These are phyloP conservation scores for Myotis daubentonii DNA, from an alignment of 2,797 vertebrate species.

Conservation along the genomic window DNA sequence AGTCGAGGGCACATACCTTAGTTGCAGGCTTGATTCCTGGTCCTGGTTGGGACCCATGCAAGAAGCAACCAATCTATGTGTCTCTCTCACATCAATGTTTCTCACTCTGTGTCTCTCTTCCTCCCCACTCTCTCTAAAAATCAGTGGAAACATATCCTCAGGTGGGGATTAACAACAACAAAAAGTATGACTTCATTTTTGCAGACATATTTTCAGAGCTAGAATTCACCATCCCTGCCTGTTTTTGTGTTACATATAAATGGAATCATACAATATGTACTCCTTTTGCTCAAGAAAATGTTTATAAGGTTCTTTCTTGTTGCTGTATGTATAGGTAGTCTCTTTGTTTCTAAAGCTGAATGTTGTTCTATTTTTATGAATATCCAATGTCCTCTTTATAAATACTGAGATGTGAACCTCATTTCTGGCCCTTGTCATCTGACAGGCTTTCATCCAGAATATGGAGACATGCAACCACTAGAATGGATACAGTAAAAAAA, in stretches of 20 bases:
- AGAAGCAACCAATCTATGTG: too few relatives aligned
- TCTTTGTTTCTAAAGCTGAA: neutral
- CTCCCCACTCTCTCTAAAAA: too few relatives aligned
- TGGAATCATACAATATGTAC: neutral
- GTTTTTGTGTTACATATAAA: neutral
- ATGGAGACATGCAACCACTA: neutral
- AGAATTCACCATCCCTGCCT: neutral
- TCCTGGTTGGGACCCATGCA: too few relatives aligned
- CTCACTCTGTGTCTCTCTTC: too few relatives aligned
- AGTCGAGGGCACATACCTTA: too few relatives aligned
- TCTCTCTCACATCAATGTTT: too few relatives aligned
- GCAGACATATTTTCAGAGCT: neutral
- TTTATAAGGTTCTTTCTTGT: neutral
- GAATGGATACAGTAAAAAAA: neutral
- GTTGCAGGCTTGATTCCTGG: too few relatives aligned
- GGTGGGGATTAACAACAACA: too few relatives aligned
- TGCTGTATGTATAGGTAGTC: neutral
- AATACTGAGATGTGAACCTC: neutral
- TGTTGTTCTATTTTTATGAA: rapidly evolving
- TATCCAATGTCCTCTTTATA: neutral
- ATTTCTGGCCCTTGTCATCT: neutral
- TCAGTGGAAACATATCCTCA: too few relatives aligned
- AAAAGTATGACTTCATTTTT: neutral
- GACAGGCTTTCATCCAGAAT: neutral
- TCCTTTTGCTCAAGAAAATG: neutral